phyloP scores from a whole-genome alignment of 2,797 vertebrate species.

The Valencia hispanica region DNA sequence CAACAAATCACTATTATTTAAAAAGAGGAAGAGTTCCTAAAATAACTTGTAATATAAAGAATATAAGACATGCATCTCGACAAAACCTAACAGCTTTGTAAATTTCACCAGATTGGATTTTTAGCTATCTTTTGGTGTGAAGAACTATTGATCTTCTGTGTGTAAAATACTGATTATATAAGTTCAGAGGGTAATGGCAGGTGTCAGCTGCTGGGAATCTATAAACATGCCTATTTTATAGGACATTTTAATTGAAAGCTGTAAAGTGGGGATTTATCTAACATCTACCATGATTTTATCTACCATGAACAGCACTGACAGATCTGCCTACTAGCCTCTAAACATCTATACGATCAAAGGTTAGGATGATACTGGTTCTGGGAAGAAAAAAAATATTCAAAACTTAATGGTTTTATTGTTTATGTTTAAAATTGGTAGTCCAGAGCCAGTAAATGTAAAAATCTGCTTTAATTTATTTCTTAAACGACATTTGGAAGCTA shows the following conservation, averaged over 20 bases:
- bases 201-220: conserved; percentile 5
- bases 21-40: not conserved
- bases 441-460: not conserved
- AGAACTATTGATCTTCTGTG: conserved; percentile 36
- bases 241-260: not conserved
- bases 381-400: not conserved
- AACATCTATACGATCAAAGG: not conserved
- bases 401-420: not conserved
- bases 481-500: too few relatives aligned
- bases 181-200: conserved; percentile 13
- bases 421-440: not conserved
- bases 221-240: not conserved
- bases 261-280: not conserved
- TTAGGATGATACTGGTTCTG: not conserved
- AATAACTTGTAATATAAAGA: not conserved
- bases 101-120: not conserved
- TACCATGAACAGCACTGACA: conserved; percentile 78
- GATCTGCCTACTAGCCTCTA: conserved; percentile 71
- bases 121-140: conserved; percentile 19
- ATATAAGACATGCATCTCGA: not conserved
- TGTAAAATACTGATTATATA: conserved; percentile 13
- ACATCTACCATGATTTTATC: too few relatives aligned
- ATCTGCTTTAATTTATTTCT: too few relatives aligned
- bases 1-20: conserved; percentile 7
- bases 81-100: not conserved